Percentiles rank a stretch among this genome's conserved stretches.
Conservation (phyloP, 2,888 invertebrate species). For the Macrosoma leucophasiata region DNA sequence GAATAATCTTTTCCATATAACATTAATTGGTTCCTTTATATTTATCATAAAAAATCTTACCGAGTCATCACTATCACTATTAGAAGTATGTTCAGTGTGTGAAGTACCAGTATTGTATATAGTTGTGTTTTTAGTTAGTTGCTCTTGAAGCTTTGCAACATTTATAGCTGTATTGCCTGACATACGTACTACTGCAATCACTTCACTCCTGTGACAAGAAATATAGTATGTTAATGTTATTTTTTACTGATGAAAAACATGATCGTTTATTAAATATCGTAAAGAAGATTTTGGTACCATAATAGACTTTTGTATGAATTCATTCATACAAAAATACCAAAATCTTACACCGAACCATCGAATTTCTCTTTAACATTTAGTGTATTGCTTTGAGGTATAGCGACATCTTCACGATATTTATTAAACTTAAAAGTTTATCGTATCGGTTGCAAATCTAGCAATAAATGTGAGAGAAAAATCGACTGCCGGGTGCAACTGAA, state of each 20-base stretch:
- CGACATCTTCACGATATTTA: no score
- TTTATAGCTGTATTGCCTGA: conserved; percentile 81
- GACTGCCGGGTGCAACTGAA: no score
- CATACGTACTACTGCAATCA: conserved; percentile 82
- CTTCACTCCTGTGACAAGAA: conserved; percentile 77
- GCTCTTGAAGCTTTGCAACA: conserved; percentile 81
- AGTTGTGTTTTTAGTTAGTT: conserved; percentile 67
- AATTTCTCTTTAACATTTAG: no score
- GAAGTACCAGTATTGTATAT: conserved; percentile 54
- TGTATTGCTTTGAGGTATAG: no score
- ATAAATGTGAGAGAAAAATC: no score
- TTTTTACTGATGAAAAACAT: neutral
- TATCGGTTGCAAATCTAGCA: no score
- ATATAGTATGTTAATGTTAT: neutral
- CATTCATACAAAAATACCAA: no score
- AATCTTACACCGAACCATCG: no score
- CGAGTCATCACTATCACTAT: conserved; percentile 40
- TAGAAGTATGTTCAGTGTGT: conserved; percentile 31
- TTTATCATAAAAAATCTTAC: conserved; percentile 34
- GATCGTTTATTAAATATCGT: neutral
- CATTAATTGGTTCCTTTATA: neutral
- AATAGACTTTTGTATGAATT: no score
- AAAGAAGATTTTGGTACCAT: no score
- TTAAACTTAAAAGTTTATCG: no score
- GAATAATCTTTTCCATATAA: neutral